A percentile compares a stretch with the other conserved stretches of the same genome.
These are phyloP conservation scores for Bruchidius siliquastri DNA, from an alignment of 2,888 invertebrate genomes.

Conservation along the genomic window DNA sequence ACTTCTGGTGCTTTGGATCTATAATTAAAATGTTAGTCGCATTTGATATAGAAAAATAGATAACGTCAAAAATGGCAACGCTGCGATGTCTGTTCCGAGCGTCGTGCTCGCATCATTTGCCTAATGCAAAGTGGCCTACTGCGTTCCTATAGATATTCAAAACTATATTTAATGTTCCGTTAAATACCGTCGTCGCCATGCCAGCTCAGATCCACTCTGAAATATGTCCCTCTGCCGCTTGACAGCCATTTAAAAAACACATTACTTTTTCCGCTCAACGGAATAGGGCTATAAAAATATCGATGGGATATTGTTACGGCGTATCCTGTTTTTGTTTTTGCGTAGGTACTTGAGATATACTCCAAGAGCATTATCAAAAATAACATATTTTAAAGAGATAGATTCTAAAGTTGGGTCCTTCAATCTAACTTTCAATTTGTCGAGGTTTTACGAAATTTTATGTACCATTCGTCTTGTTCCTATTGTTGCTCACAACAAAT, in stretches of 20 bases:
- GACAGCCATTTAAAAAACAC: neutral
- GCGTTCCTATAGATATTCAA: conserved; percentile 40
- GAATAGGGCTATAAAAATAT: neutral
- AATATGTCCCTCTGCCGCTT: conserved; percentile 14
- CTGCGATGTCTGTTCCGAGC: conserved; percentile 13
- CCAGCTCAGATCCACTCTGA: neutral
- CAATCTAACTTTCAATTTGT: too few species aligned
- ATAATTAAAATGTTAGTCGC: too few species aligned
- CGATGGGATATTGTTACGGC: neutral
- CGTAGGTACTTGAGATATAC: neutral
- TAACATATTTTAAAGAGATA: too few species aligned
- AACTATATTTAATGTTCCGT: conserved; percentile 47
- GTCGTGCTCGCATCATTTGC: conserved; percentile 43
- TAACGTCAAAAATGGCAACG: neutral
- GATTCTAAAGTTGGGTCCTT: too few species aligned
- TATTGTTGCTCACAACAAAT: too few species aligned
- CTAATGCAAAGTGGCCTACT: conserved; percentile 45
- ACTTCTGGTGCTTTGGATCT: too few species aligned
- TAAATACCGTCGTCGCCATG: conserved; percentile 33
- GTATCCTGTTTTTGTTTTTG: neutral
- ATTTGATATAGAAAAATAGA: too few species aligned
- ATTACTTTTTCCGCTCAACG: neutral
- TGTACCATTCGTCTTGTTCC: too few species aligned
- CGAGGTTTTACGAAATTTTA: too few species aligned
- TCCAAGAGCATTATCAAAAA: neutral